These are phyloP conservation scores for Asteroscopus sphinx DNA, from an alignment of 2,888 invertebrate species.

Conservation along the genomic window DNA sequence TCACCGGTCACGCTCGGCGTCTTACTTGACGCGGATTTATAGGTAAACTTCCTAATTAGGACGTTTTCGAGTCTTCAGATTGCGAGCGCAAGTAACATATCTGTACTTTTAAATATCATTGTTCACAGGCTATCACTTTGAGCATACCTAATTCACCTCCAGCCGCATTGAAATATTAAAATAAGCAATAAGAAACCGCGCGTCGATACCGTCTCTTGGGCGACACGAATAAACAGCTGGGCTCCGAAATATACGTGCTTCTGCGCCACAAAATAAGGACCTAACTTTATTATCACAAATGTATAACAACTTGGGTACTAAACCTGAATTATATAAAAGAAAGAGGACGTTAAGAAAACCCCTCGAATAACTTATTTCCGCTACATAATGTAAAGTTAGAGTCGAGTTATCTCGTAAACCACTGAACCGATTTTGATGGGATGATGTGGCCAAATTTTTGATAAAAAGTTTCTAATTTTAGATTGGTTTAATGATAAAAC, in stretches of 20 bases:
- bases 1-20: no score
- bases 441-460: slow-evolving; percentile 17
- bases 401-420: slow-evolving; percentile 28
- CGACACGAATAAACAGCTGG: slow-evolving; percentile 37
- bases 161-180: slow-evolving; percentile 62
- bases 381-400: slow-evolving; percentile 13
- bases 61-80: no score
- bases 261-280: slow-evolving; percentile 14
- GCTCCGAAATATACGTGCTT: slow-evolving; percentile 13
- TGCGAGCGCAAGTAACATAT: no score
- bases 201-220: slow-evolving; percentile 29
- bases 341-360: slow-evolving; percentile 7
- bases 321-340: slow-evolving; percentile 15
- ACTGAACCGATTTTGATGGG: slow-evolving; percentile 31
- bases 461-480: slow-evolving; percentile 32
- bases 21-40: no score
- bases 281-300: slow-evolving; percentile 22
- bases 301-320: slow-evolving; percentile 11
- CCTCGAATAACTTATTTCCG: neutral
- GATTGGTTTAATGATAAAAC: slow-evolving; percentile 29
- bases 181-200: slow-evolving; percentile 50
- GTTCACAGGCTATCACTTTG: slow-evolving; percentile 62
- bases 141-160: slow-evolving; percentile 60
- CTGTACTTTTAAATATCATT: no score
- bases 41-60: no score